These are phyloP conservation scores for Trichonephila clavata DNA, from an alignment of 1,140 invertebrate genomes.

Conservation along the genomic window DNA sequence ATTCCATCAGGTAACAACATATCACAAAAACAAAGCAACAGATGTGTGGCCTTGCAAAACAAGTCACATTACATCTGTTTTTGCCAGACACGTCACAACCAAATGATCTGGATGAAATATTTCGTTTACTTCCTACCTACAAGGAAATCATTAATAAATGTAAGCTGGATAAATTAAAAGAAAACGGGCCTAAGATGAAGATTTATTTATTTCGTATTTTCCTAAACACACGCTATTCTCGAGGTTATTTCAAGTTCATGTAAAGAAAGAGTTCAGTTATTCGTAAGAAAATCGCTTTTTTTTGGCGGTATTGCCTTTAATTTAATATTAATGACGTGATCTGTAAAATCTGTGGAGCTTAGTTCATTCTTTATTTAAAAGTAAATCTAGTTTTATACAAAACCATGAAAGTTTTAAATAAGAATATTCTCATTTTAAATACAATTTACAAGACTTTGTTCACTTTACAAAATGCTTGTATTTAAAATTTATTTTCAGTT, in stretches of 20 bases:
- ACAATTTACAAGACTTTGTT: too few relatives aligned
- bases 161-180: background rate
- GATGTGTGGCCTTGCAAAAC: background rate
- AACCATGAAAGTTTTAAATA: too few relatives aligned
- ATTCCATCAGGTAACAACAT: background rate
- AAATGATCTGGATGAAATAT: background rate
- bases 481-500: too few relatives aligned
- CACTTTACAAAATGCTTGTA: too few relatives aligned
- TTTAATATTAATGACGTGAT: too few relatives aligned
- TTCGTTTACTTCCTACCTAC: background rate
- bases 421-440: too few relatives aligned
- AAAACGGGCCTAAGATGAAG: background rate
- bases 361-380: too few relatives aligned
- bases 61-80: background rate
- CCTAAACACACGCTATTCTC: background rate
- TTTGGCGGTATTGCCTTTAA: too few relatives aligned
- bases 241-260: background rate
- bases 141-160: conserved; percentile 20
- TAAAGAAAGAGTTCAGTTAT: background rate
- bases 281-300: background rate
- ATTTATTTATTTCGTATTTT: background rate
- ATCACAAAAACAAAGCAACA: background rate
- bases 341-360: too few relatives aligned
- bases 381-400: too few relatives aligned
- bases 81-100: background rate